These are phyloP conservation scores for Cassiopea xamachana DNA, from an alignment of 30 jellyfish, hydroid and myxozoan genomes.

Conservation along the genomic window DNA sequence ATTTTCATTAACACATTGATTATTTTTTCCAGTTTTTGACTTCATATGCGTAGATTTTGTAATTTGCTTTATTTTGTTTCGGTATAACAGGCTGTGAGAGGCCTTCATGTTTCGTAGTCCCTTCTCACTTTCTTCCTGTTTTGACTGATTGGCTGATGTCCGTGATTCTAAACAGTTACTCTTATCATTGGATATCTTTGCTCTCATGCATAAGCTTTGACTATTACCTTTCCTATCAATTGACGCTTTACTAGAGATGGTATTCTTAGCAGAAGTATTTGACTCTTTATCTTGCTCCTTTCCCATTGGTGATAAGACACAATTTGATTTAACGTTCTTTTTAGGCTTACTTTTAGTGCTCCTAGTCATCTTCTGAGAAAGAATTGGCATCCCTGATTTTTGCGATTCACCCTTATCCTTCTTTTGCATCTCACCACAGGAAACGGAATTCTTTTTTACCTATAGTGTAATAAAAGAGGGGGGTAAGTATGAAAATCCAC, in stretches of 20 bases:
- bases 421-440: constrained; percentile 8
- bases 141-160: too few species aligned
- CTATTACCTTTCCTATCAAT: not conserved
- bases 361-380: constrained; percentile 33
- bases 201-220: not conserved
- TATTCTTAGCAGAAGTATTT: not conserved
- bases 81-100: too few species aligned
- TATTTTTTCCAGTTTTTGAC: too few species aligned
- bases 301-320: too few species aligned
- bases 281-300: not conserved
- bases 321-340: not conserved
- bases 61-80: too few species aligned
- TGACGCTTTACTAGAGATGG: not conserved
- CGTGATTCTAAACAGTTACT: not conserved
- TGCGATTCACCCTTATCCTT: not conserved
- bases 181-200: not conserved
- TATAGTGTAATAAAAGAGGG: not conserved
- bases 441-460: constrained; percentile 16
- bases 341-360: not conserved
- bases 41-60: too few species aligned
- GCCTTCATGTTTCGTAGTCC: too few species aligned
- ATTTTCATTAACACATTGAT: too few species aligned
- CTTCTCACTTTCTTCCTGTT: too few species aligned
- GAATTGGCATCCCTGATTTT: constrained; percentile 58
- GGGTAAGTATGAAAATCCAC: not conserved